phyloP scores from a whole-genome alignment of 2,888 invertebrate genomes.

The Macropis europaea region DNA sequence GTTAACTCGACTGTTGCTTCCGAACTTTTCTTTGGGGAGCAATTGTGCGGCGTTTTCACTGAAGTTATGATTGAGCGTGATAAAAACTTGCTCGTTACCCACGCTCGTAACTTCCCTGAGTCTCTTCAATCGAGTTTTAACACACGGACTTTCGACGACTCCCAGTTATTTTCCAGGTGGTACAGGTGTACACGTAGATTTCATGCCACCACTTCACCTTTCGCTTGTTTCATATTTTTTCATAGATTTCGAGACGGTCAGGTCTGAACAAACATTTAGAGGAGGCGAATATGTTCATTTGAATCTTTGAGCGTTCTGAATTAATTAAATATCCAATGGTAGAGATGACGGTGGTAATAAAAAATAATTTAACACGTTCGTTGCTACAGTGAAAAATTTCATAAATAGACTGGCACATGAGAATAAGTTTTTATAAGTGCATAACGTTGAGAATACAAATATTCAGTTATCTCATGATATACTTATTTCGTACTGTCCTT shows the following conservation, averaged over 20 bases:
- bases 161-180: neutral
- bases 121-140: slow-evolving; percentile 26
- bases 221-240: neutral
- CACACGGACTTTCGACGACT: slow-evolving; percentile 18
- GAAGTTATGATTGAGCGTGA: slow-evolving; percentile 38
- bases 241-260: neutral
- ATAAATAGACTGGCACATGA: no score
- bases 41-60: slow-evolving; percentile 23
- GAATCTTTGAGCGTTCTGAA: no score
- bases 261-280: neutral
- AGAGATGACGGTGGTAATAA: no score
- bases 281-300: neutral
- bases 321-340: no score
- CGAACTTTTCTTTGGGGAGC: slow-evolving; percentile 30
- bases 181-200: neutral
- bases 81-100: slow-evolving; percentile 42
- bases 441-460: no score
- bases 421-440: no score
- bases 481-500: no score
- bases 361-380: no score
- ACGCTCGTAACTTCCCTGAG: slow-evolving; percentile 13
- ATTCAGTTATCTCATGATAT: no score
- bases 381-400: no score
- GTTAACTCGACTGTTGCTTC: slow-evolving; percentile 28
- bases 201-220: neutral